These are phyloP conservation scores for Leptestheria dahalacensis DNA, from an alignment of 1,140 invertebrate genomes.

Conservation along the genomic window DNA sequence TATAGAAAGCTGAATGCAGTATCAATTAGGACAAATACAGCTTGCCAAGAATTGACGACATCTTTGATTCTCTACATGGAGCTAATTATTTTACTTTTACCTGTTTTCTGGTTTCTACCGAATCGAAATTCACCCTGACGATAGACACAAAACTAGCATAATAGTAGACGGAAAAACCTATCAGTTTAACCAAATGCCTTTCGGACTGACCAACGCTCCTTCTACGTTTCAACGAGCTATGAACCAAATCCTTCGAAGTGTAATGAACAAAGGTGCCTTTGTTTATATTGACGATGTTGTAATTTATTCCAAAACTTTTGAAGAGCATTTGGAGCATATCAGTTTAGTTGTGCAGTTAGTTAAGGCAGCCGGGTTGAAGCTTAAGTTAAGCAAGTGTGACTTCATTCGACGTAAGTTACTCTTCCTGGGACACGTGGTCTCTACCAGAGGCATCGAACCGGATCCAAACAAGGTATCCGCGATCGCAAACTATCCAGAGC, in stretches of 20 bases:
- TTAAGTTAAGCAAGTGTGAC: constrained; percentile 23
- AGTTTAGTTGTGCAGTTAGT: constrained; percentile 11
- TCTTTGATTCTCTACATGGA: constrained; percentile 22
- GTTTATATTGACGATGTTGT: constrained; percentile 39
- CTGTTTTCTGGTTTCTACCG: constrained; percentile 28
- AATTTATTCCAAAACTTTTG: constrained; percentile 24
- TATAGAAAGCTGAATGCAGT: too few relatives aligned
- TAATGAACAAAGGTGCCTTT: constrained; percentile 23
- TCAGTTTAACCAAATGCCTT: constrained; percentile 26
- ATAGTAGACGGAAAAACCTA: constrained; percentile 26
- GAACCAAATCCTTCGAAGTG: constrained; percentile 22
- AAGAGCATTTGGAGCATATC: constrained; percentile 23
- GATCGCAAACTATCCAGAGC: constrained; percentile 23
- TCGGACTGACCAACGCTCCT: constrained; percentile 27
- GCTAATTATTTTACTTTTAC: constrained; percentile 22
- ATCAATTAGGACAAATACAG: constrained; percentile 27
- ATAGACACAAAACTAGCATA: constrained; percentile 30
- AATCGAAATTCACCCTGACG: constrained; percentile 24
- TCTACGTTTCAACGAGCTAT: constrained; percentile 28
- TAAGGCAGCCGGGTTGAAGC: constrained; percentile 18
- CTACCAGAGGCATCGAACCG: constrained; percentile 23
- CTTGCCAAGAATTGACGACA: constrained; percentile 27
- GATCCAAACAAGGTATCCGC: constrained; percentile 26
- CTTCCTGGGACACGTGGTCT: constrained; percentile 28
- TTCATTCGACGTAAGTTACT: constrained; percentile 22